Base-by-base conservation (phyloP, 2,113 vertebrate species). In the Neodontobutis hainanensis region DNA sequence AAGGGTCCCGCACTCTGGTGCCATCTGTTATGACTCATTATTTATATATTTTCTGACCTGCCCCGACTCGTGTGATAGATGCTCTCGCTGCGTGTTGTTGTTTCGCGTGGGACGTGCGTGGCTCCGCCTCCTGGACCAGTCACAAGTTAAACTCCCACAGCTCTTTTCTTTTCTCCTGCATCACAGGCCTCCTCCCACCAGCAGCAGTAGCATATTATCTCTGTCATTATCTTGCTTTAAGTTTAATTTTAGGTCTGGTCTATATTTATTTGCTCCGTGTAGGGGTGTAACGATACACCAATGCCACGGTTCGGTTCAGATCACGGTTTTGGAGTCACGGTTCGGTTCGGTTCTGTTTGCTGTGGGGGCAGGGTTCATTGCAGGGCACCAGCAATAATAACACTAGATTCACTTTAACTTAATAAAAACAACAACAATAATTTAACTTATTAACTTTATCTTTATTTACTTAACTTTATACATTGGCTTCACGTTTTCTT, bases 21-120 rank as follows among this genome's bases (percentile, higher is more conserved):
- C 90, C 89, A 92, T 92, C 89, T 91, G 89, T 77, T 90, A 91
- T 82, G 44, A 78, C 16, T 73, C 55, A 66, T 85, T 87, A 86
- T 89, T 92, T 89, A 86, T 88, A 80, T 87, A 78, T 84, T 77
- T 82, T 42, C 78, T 58, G 61, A 12, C 57, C 38, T 67, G 69
- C 77, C 60, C 59, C 61, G 69, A 75, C 67, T 84, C 65, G 68
- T 77, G 56, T 49, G 65, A 77, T 64, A 78, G 66, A 11, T 34
- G 51, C 60, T 70, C 14, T 43, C 45, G 70, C 55, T 67, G 16
- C 45, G 3, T 57, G 19, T 15, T 3, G 7, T 7, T 16, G 32
- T 4, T 80, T 72, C 32, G 67, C 65, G 70, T 77, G 60, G 77
- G 85, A 71, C 43, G 63, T 59, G 61, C 60, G 59, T 83, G 77